These are phyloP conservation scores for Myrmecophaga tridactyla DNA, from an alignment of 2,113 vertebrate genomes.

Conservation along the genomic window DNA sequence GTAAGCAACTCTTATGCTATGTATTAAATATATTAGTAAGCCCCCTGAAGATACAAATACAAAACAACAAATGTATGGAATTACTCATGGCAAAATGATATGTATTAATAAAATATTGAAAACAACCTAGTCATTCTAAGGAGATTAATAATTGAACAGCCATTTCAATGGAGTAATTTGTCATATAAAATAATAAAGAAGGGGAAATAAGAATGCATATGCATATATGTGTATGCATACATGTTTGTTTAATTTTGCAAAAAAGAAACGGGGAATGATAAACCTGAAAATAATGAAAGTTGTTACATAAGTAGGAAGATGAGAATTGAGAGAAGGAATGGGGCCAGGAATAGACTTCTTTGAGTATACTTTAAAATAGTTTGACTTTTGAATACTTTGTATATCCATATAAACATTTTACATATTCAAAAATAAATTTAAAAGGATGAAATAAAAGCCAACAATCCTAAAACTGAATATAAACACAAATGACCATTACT, in stretches of 20 bases:
- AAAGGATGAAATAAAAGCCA: neutral
- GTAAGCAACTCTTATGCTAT: neutral
- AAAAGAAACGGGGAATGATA: neutral
- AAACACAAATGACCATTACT: neutral
- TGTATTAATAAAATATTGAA: constrained; percentile 7
- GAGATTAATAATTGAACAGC: neutral
- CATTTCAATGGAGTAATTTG: neutral
- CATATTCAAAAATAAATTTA: neutral
- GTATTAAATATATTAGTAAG: constrained; percentile 1
- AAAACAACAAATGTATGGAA: constrained; percentile 6
- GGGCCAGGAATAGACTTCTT: neutral
- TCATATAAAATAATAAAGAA: neutral
- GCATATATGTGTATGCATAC: neutral
- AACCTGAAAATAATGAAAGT: neutral
- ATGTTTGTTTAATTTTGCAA: neutral
- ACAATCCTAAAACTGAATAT: constrained; percentile 4
- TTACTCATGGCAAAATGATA: neutral
- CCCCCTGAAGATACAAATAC: neutral
- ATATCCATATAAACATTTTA: neutral
- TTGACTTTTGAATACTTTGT: neutral
- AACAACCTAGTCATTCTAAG: neutral
- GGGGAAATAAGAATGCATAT: neutral
- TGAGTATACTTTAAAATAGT: neutral
- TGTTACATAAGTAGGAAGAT: neutral
- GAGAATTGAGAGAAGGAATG: neutral